Conservation (phyloP, 2,113 vertebrate genomes). For the Sciurus niger region DNA sequence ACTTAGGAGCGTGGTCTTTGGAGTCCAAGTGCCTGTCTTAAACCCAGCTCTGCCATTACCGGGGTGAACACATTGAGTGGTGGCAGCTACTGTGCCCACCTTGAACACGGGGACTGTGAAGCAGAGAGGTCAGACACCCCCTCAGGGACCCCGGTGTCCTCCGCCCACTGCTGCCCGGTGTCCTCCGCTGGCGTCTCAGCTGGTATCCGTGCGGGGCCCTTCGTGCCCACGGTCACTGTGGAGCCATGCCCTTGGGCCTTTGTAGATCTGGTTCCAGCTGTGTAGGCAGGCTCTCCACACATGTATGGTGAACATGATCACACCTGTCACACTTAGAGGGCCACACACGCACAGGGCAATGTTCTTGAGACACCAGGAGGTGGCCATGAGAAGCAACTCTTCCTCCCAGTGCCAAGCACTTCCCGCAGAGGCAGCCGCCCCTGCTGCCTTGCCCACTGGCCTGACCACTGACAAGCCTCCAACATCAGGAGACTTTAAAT, state of each 20-base stretch:
- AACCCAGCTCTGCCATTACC: background rate
- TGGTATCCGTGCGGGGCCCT: rapidly evolving
- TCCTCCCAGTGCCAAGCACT: rapidly evolving
- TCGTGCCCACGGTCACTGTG: rapidly evolving
- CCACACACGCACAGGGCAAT: rapidly evolving
- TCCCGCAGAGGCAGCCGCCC: too few species aligned
- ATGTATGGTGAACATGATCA: background rate
- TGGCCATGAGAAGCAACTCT: rapidly evolving
- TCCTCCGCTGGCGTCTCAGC: too few species aligned
- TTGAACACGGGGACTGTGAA: too few species aligned
- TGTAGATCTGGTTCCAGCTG: too few species aligned
- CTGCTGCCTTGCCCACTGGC: background rate
- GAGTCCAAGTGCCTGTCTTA: background rate
- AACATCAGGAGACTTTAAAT: too few species aligned
- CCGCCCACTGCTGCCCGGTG: too few species aligned
- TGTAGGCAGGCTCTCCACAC: background rate
- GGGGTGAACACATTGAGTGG: background rate
- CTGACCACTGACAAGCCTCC: background rate
- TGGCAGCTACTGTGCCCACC: too few species aligned
- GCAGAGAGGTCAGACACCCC: too few species aligned
- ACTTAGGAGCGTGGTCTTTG: too few species aligned
- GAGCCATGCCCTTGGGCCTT: background rate
- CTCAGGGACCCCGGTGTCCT: too few species aligned
- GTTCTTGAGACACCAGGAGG: background rate
- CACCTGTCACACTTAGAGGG: too few species aligned